Evolutionary conservation across 2,113 vertebrate genomes (phyloP), one percentile per base, ranked within the genome.

Genomic region (Paedocypris sp.): DNA sequence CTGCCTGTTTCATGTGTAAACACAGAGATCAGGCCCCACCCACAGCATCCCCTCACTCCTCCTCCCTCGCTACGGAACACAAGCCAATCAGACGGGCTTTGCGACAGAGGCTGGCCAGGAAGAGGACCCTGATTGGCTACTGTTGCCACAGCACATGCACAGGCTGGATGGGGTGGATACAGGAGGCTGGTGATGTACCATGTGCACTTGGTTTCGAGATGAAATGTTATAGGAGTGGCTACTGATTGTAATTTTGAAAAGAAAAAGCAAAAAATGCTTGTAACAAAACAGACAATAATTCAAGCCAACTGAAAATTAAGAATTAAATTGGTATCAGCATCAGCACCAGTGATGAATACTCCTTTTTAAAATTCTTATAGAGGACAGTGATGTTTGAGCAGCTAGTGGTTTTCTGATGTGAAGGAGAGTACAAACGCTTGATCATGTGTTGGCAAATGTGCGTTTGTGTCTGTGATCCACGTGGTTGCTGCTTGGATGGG

Each of bases 151-250:
- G 51, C 67, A 68, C 64, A 53, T 26, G 78, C 73, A 46, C 16
- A 67, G 62, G 67, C 63, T 11, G 46, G 65, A 46, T 18, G 68
- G 47, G 67, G 54, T 33, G 49, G 62, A 51, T 70, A 63, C 38
- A 65, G 75, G 73, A 72, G 73, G 53, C 59, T 73, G 61, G 70
- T 65, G 65, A 70, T 26, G 33, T 42, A 73, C 77, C 74, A 79
- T 79, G 79, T 81, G 80, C 77, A 80, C 71, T 11, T 74, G 81
- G 68, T 82, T 79, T 77, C 70, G 77, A 76, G 75, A 76, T 50
- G 60, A 73, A 70, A 56, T 60, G 66, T 73, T 66, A 62, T 50
- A 72, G 65, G 76, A 58, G 22, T 51, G 45, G 16, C 32, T 47
- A 41, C 12, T n/a, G n/a, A n/a, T n/a, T n/a, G n/a, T n/a, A n/a